These are phyloP conservation scores for Nephrotoma appendiculata DNA, from an alignment of 2,888 invertebrate genomes.

Conservation along the genomic window DNA sequence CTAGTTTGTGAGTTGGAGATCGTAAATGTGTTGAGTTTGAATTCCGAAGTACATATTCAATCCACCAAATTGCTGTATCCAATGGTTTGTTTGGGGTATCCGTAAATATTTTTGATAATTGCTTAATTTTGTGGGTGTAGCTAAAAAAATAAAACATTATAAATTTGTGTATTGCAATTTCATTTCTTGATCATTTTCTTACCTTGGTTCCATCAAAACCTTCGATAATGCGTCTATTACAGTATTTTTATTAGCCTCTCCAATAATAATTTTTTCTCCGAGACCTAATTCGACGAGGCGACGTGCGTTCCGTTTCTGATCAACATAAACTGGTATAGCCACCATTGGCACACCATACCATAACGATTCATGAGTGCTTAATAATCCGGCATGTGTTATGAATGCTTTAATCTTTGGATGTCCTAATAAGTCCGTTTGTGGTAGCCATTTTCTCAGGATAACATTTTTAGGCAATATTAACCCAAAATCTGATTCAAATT, in stretches of 20 bases:
- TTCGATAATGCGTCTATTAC: neutral
- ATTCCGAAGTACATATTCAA: slow-evolving; percentile 43
- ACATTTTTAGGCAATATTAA: slow-evolving; percentile 30
- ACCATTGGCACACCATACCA: slow-evolving; percentile 24
- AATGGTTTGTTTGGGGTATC: slow-evolving; percentile 39
- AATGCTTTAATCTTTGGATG: slow-evolving; percentile 20
- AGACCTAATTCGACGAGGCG: neutral
- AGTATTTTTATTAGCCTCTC: no score
- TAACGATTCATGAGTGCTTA: slow-evolving; percentile 23
- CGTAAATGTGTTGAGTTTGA: slow-evolving; percentile 36
- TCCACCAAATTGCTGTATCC: slow-evolving; percentile 45
- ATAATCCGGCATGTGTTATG: slow-evolving; percentile 23
- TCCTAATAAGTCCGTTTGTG: slow-evolving; percentile 34
- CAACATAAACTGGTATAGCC: slow-evolving; percentile 21
- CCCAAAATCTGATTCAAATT: slow-evolving; percentile 19
- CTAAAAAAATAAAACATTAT: neutral
- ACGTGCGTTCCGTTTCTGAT: slow-evolving; percentile 15
- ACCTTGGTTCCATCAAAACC: neutral
- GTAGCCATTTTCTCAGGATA: slow-evolving; percentile 33
- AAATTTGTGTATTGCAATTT: no score
- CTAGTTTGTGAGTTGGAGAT: slow-evolving; percentile 32
- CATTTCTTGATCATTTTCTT: neutral
- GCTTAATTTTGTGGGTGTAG: neutral
- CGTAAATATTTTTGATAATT: slow-evolving; percentile 30
- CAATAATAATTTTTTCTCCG: neutral